A percentile compares a stretch with the other conserved stretches of the same genome.
Conservation (phyloP, 1,140 invertebrate species). For the Bombus pyrosoma region DNA sequence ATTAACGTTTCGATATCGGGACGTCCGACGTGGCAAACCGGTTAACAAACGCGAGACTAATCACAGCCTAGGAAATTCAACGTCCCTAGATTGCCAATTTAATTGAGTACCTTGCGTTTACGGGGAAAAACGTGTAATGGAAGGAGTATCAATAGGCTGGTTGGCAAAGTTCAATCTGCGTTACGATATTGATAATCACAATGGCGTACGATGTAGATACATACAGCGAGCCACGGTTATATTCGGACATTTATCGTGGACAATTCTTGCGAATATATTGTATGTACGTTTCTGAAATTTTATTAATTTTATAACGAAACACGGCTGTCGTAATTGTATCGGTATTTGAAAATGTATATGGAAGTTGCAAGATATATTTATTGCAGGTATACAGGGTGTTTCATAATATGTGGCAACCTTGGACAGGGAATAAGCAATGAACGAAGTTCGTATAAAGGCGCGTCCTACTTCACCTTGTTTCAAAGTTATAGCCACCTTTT, state of each 20-base stretch:
- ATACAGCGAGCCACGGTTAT: too few relatives aligned
- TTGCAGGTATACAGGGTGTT: too few relatives aligned
- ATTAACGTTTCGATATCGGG: slow-evolving; percentile 34
- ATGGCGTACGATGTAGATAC: too few relatives aligned
- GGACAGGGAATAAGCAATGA: too few relatives aligned
- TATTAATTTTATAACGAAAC: neutral
- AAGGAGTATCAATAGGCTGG: neutral
- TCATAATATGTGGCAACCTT: too few relatives aligned
- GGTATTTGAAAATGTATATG: too few relatives aligned
- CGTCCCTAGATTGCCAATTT: neutral
- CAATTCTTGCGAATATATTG: too few relatives aligned
- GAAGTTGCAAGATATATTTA: too few relatives aligned
- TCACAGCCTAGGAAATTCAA: neutral
- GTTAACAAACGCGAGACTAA: slow-evolving; percentile 15
- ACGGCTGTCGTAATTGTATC: neutral
- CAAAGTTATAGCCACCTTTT: too few relatives aligned
- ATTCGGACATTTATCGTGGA: neutral
- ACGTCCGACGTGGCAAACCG: neutral
- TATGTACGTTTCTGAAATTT: neutral
- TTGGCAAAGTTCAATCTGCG: neutral
- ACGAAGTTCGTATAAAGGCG: too few relatives aligned
- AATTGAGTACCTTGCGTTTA: neutral
- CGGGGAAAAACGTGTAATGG: neutral
- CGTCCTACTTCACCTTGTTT: too few relatives aligned
- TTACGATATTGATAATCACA: neutral